These are phyloP conservation scores for Drosophila multiciliata DNA, from an alignment of 2,888 invertebrate genomes.

Conservation along the genomic window DNA sequence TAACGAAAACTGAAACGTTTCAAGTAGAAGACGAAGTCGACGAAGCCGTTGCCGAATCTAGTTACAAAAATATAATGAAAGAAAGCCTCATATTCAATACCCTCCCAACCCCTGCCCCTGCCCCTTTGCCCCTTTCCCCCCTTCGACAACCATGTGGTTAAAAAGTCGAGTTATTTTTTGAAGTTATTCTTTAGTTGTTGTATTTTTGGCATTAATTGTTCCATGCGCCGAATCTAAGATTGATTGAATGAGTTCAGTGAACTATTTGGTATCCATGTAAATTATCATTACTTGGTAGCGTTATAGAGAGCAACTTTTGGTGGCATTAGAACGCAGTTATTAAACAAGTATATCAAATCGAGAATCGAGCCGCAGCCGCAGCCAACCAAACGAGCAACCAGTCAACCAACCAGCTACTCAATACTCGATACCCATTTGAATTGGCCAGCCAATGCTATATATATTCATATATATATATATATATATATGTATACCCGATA, in stretches of 20 bases:
- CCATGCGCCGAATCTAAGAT: conserved; percentile 79
- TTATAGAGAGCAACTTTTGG: not conserved
- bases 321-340: conserved; percentile 37
- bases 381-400: conserved; percentile 25
- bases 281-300: conserved; percentile 54
- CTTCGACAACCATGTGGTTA: conserved; percentile 48
- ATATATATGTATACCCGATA: conserved; percentile 13
- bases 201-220: conserved; percentile 77
- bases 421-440: conserved; percentile 51
- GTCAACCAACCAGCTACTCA: conserved; percentile 42
- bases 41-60: conserved; percentile 53
- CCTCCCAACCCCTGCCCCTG: conserved; percentile 11
- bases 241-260: conserved; percentile 76
- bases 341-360: conserved; percentile 35
- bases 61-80: conserved; percentile 60
- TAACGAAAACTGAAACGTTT: conserved; percentile 72
- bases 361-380: conserved; percentile 6
- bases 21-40: conserved; percentile 53
- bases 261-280: conserved; percentile 59
- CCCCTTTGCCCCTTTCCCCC: not conserved
- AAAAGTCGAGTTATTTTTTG: conserved; percentile 52
- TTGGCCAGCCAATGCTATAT: conserved; percentile 56
- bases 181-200: conserved; percentile 20
- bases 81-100: conserved; percentile 65
- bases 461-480: not conserved